Evolutionary conservation across 2,113 vertebrate species (phyloP).

Genomic region (Macaca mulatta): DNA sequence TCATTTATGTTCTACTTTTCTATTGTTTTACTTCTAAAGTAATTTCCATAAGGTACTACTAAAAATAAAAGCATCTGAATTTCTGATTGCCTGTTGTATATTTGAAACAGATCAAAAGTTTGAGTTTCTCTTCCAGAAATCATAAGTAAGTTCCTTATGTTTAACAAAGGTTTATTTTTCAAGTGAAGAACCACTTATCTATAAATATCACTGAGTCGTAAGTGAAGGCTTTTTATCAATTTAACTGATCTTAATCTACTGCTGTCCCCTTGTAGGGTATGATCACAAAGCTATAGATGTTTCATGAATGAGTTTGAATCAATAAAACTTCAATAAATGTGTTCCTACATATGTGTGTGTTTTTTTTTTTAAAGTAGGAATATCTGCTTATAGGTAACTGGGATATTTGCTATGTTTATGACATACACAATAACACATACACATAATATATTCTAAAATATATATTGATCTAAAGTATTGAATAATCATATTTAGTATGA

Average conservation of each 20-base stretch:
- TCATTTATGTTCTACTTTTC: slow-evolving; percentile 63
- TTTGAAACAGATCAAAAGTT: slow-evolving; percentile 64
- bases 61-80: slow-evolving; percentile 56
- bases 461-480: background rate
- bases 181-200: background rate
- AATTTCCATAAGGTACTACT: slow-evolving; percentile 48
- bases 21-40: slow-evolving; percentile 67
- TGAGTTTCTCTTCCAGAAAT: slow-evolving; percentile 26
- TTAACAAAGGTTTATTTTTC: slow-evolving; percentile 18
- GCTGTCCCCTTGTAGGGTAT: background rate
- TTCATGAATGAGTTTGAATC: slow-evolving; percentile 5
- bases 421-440: background rate
- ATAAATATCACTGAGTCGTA: background rate
- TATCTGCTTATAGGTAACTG: background rate
- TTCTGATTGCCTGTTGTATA: slow-evolving; percentile 57
- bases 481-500: background rate
- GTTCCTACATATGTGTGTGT: background rate
- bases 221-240: background rate
- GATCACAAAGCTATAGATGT: background rate
- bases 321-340: background rate
- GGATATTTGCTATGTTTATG: background rate
- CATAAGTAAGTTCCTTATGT: background rate
- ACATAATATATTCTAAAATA: background rate
- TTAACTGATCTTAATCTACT: background rate
- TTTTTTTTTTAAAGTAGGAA: background rate